phyloP scores from a whole-genome alignment of 2,113 vertebrate genomes.

The Panthera uncia region DNA sequence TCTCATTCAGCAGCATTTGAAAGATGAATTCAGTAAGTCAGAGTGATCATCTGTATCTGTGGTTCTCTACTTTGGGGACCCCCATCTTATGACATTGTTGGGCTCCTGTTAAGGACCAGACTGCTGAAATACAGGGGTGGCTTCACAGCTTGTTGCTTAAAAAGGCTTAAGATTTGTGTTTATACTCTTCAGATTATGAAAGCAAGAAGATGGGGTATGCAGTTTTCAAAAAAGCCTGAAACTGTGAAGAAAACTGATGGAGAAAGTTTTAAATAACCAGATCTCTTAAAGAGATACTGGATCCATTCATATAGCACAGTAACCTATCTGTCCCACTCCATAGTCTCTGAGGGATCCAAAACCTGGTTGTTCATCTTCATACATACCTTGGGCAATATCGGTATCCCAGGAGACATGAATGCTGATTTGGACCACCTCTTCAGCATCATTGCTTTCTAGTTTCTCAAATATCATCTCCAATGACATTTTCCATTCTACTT shows the following conservation, averaged over 20 bases:
- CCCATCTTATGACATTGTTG: background rate
- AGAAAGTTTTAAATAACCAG: background rate
- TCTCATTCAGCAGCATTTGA: background rate
- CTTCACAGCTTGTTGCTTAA: background rate
- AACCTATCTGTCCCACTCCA: background rate
- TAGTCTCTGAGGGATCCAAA: background rate
- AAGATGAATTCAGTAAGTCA: background rate
- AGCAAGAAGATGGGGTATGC: background rate
- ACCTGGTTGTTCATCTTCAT: background rate
- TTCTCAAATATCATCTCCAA: background rate
- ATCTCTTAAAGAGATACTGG: background rate
- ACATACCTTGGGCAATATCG: background rate
- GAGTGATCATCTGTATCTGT: fast-evolving
- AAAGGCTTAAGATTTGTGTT: background rate
- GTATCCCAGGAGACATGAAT: background rate
- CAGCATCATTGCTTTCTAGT: background rate
- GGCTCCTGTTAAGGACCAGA: background rate
- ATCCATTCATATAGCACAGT: background rate
- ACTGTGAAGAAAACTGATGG: background rate
- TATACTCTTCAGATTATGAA: background rate
- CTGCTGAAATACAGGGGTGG: background rate
- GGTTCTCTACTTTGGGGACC: background rate
- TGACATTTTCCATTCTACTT: background rate
- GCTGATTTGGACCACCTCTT: background rate
- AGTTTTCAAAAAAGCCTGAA: background rate